Base-by-base conservation (phyloP, 2,797 vertebrate species). In the Sparus aurata region DNA sequence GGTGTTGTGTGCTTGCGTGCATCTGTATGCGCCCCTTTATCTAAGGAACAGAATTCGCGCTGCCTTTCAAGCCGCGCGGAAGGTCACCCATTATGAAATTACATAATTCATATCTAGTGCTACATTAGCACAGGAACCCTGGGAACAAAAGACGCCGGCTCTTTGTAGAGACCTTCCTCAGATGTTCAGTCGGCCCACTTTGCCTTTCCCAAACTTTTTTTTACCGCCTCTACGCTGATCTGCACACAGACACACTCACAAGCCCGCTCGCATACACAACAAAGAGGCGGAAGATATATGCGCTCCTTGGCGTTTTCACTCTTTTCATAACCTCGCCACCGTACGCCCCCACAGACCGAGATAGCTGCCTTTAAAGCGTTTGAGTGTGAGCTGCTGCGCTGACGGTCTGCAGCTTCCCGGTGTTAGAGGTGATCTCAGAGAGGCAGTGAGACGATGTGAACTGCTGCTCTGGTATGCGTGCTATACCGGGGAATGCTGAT, bases 101-200 rank as follows among this genome's bases (percentile, higher is more conserved):
- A 93, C 89, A 93, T 93, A 92, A 94, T 94, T 93, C 92, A 94
- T 92, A 88, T 89, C 91, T 86, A 69, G 90, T 46, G 73, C 87
- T 75, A 80, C 82, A 80, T 83, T 70, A 87, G 85, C 79, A 87
- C 60, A 88, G 87, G 87, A 92, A 88, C 76, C 75, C 60, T 16
- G 75, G 77, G 91, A 92, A 93, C 92, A 94, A 91, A 34, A 95
- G 92, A 82, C 66, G 4, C 59, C 3, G 30, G 4, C 52, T 90
- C 93, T 94, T 93, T 94, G 93, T 91, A 84, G 83, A 91, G 72
- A 85, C 69, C 15, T 63, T 82, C 81, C 75, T 93, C 79, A 91
- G 92, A 93, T 90, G 89, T 93, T 91, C 87, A 78, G 62, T 85
- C 90, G 79, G 72, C 65, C 41, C 77, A 59, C 85, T 91, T 85